Evolutionary conservation across 2,113 vertebrate species (phyloP).

Genomic region (Sakesphorus luctuosus): DNA sequence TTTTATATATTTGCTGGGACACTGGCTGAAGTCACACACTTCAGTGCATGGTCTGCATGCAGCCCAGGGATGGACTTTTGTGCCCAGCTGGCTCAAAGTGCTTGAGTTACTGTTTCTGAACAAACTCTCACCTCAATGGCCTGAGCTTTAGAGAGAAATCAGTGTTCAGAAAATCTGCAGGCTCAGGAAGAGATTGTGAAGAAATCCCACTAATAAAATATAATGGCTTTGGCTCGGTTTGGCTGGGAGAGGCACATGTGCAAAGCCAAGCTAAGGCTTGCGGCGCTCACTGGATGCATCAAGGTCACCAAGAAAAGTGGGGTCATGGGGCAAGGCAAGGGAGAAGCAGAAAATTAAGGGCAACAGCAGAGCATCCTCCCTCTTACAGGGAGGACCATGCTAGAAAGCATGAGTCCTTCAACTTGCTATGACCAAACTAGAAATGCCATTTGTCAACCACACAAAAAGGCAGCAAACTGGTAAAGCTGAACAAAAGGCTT

Average conservation of each 20-base stretch:
- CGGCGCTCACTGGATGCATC: not conserved
- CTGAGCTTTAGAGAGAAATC: not conserved
- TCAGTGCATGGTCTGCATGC: not conserved
- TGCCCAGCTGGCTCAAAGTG: not conserved
- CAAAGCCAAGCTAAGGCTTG: not conserved
- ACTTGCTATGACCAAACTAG: rapidly evolving
- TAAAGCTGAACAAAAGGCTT: not conserved
- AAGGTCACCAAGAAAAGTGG: not conserved
- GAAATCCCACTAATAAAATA: not conserved
- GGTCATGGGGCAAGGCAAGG: not conserved
- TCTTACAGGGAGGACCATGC: not conserved
- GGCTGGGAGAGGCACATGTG: not conserved
- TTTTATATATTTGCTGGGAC: not conserved
- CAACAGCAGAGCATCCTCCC: not conserved
- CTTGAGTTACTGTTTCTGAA: not conserved
- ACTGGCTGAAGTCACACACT: not conserved
- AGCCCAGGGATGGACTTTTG: not conserved
- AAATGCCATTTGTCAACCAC: not conserved
- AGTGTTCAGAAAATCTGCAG: not conserved
- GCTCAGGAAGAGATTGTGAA: not conserved
- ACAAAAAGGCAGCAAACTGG: not conserved
- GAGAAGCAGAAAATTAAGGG: not conserved
- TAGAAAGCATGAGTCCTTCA: not conserved
- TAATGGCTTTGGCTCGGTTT: not conserved
- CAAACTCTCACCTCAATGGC: not conserved